phyloP scores from a whole-genome alignment of 2,797 vertebrate genomes.

The Acipenser ruthenus region DNA sequence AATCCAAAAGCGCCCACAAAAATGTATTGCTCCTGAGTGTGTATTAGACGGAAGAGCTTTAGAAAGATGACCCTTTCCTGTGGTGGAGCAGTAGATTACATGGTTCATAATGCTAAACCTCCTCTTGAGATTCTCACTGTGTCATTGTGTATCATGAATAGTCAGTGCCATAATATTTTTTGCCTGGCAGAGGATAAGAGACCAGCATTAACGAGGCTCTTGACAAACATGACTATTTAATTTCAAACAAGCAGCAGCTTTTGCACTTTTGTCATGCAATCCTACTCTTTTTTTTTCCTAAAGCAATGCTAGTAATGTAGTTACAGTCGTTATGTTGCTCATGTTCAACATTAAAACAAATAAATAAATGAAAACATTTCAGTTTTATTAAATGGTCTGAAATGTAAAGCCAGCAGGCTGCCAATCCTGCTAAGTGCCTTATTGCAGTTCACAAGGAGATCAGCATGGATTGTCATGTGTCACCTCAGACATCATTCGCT shows the following conservation, averaged over 20 bases:
- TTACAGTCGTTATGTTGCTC: slow-evolving; percentile 32
- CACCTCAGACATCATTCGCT: too few relatives aligned
- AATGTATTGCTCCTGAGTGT: too few relatives aligned
- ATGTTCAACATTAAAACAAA: slow-evolving; percentile 39
- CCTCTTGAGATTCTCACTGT: slow-evolving; percentile 16
- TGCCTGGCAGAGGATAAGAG: slow-evolving; percentile 14
- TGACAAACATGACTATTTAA: slow-evolving; percentile 34
- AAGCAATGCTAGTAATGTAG: slow-evolving; percentile 32
- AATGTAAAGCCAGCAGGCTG: neutral
- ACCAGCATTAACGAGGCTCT: slow-evolving; percentile 22
- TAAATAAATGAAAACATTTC: slow-evolving; percentile 28
- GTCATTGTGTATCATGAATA: slow-evolving; percentile 12
- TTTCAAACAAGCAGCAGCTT: slow-evolving; percentile 20
- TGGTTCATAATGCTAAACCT: slow-evolving; percentile 20
- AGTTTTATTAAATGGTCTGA: slow-evolving; percentile 32
- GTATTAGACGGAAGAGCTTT: too few relatives aligned
- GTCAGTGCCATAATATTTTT: slow-evolving; percentile 16
- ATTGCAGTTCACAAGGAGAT: too few relatives aligned
- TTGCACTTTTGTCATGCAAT: slow-evolving; percentile 17
- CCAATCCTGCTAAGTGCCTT: too few relatives aligned
- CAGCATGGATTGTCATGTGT: too few relatives aligned
- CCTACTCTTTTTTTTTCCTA: slow-evolving; percentile 32
- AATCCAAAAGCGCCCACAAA: too few relatives aligned
- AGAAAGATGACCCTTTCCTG: too few relatives aligned
- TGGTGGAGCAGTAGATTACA: slow-evolving; percentile 13